Conservation (phyloP, 2,113 vertebrate species). For the Coptodon bakossiorum region DNA sequence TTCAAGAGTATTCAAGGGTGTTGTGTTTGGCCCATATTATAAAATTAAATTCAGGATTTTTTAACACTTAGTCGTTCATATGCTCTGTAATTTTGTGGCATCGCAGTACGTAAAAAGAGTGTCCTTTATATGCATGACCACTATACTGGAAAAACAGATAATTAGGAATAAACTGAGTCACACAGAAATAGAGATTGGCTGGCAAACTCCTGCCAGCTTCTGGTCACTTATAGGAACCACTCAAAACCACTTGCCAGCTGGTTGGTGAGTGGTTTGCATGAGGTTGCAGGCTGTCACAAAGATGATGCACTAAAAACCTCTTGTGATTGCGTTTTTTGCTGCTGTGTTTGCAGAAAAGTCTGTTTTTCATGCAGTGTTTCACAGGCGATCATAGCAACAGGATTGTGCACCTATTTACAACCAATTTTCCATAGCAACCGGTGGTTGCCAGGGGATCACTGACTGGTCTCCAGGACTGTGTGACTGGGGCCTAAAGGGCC, state of each 20-base stretch:
- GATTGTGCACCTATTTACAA: not conserved
- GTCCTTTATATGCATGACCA: not conserved
- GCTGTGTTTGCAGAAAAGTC: not conserved
- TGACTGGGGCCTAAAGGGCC: not conserved
- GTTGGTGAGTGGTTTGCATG: not conserved
- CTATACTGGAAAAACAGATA: not conserved
- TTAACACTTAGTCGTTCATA: not conserved
- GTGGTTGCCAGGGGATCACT: not conserved
- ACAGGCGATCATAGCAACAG: not conserved
- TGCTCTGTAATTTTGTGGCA: not conserved
- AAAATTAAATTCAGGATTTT: not conserved
- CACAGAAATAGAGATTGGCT: not conserved
- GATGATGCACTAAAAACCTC: not conserved
- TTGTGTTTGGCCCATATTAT: not conserved
- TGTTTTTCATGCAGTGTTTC: not conserved
- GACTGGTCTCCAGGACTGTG: not conserved
- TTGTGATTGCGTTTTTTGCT: not conserved
- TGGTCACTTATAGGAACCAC: not conserved
- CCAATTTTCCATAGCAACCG: not conserved
- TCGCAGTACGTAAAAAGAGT: not conserved
- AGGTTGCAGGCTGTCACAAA: not conserved
- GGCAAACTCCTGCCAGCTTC: not conserved
- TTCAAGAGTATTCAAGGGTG: not conserved
- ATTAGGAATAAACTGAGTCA: accelerated
- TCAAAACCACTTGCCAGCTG: not conserved